Evolutionary conservation across 2,888 invertebrate genomes (phyloP).

Genomic region (Actias luna): DNA sequence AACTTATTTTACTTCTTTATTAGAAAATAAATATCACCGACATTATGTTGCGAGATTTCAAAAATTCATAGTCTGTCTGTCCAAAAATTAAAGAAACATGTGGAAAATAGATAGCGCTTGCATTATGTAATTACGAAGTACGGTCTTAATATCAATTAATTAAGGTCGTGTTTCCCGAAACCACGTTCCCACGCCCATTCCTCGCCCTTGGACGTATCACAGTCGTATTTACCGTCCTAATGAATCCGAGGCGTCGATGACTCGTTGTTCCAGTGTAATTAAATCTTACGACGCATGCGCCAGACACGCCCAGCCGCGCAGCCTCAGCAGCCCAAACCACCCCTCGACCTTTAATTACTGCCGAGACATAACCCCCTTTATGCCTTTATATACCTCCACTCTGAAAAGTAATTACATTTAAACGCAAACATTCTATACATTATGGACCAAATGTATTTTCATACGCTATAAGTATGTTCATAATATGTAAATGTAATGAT

Average conservation of each 20-base stretch:
- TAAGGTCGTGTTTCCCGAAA: conserved; percentile 39
- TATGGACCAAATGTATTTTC: conserved; percentile 3
- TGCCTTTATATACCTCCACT: conserved; percentile 58
- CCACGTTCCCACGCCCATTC: conserved; percentile 27
- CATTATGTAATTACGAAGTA: background rate
- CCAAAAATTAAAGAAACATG: no score
- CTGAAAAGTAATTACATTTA: conserved; percentile 32
- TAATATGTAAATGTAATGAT: background rate
- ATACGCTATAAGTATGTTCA: background rate
- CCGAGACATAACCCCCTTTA: conserved; percentile 79
- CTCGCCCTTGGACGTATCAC: conserved; percentile 32
- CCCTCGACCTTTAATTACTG: conserved; percentile 70
- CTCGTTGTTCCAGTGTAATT: conserved; percentile 70
- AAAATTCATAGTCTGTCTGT: no score
- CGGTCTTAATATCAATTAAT: conserved; percentile 33
- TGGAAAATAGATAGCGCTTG: no score
- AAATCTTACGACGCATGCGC: conserved; percentile 72
- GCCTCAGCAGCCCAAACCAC: conserved; percentile 59
- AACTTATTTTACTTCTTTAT: background rate
- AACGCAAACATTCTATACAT: conserved; percentile 10
- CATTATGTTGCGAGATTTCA: background rate
- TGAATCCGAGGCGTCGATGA: conserved; percentile 76
- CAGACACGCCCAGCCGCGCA: conserved; percentile 74
- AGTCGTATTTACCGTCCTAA: conserved; percentile 53
- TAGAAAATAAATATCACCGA: background rate